Evolutionary conservation across 2,797 vertebrate species (phyloP).

Genomic region (Tokudaia tokunoshimensis): DNA sequence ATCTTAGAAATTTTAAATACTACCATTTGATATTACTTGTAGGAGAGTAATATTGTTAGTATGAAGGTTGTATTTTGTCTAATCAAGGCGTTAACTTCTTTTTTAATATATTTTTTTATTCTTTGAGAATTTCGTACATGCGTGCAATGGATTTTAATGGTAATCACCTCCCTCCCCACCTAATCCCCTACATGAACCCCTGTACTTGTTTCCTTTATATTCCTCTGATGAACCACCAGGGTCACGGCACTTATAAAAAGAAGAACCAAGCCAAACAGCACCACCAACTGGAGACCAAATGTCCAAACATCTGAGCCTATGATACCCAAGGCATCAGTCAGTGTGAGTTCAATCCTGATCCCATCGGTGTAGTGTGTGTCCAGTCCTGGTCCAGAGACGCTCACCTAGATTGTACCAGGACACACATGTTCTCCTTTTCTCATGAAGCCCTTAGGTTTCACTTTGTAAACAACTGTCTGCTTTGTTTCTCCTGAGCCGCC

Average conservation of each 20-base stretch:
- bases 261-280: background rate
- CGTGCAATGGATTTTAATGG: background rate
- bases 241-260: background rate
- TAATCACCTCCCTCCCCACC: background rate
- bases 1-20: constrained; percentile 25
- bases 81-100: background rate
- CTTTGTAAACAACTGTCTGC: background rate
- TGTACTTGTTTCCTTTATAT: background rate
- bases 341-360: background rate
- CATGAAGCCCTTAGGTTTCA: background rate
- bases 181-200: background rate
- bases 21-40: background rate
- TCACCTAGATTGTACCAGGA: background rate
- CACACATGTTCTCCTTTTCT: background rate
- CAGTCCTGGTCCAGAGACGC: background rate
- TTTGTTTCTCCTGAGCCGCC: background rate
- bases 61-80: background rate
- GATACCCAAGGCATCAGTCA: background rate
- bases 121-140: background rate
- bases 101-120: background rate
- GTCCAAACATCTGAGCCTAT: background rate
- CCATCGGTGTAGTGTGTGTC: background rate
- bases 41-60: constrained; percentile 35
- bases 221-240: background rate
- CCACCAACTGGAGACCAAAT: background rate